Evolutionary conservation across 2,888 invertebrate genomes (phyloP), one percentile per base, ranked within the genome.

Genomic region (Raillietiella orientalis): DNA sequence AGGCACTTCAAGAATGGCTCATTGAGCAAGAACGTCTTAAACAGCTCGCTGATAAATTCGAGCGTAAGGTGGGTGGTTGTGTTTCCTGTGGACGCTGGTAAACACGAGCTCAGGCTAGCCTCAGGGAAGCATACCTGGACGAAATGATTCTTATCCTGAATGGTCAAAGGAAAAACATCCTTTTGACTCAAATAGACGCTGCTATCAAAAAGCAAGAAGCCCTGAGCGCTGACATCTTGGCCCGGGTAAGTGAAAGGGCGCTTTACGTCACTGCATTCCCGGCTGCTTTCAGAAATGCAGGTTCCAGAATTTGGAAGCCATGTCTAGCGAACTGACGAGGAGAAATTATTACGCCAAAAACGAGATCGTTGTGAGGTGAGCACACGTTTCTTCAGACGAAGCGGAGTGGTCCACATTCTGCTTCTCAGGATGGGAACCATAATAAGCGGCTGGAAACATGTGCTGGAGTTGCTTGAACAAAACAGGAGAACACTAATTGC

Each of bases 201-300:
- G 82, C 87, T 0, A 65, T 93, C 21, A 93, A 93, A 52, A 93
- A 93, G 42, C 90, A 93, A 43, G 90, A 93, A 47, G 90, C 93
- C 10, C 84, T 93, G 33, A 75, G 77, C 31, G 87, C 90, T 1
- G 93, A 93, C 43, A 90, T 93, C 28, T 52, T 87, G 27, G 79
- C 90, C 9, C 59, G 66, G 38, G 65, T 63, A 36, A 38, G 45
- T 39, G 27, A 16, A 21, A 3, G 16, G 16, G 33, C 26, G 17
- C 13, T 23, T 13, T 12, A 14, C 9, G 14, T 6, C 14, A 11
- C 8, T 27, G 9, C 21, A 23, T 23, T 26, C 23, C 21, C 25
- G 25, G 23, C 22, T 11, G 34, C 35, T 32, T 41, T 27, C 42
- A 58, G 55, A 75, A 79, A 39, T 87, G 90, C 43, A 62, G 93